These are phyloP conservation scores for Marcusenius ussheri DNA, from an alignment of 2,113 vertebrate genomes.

Conservation along the genomic window DNA sequence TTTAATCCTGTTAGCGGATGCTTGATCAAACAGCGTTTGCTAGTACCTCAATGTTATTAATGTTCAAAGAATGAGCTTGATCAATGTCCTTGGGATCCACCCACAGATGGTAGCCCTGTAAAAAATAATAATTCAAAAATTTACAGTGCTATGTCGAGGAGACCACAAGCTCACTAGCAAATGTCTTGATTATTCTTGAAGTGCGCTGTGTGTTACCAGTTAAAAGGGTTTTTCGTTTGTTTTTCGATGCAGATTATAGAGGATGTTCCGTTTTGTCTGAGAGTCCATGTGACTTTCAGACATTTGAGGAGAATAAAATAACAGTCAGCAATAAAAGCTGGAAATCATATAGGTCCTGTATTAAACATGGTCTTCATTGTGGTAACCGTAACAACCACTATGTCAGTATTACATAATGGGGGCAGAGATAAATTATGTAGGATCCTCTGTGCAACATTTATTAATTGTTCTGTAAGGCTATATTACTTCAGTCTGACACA, in stretches of 20 bases:
- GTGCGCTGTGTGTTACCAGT: neutral
- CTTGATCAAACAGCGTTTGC: slow-evolving; percentile 25
- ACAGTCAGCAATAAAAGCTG: neutral
- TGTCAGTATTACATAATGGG: neutral
- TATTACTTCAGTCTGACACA: neutral
- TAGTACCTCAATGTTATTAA: slow-evolving; percentile 17
- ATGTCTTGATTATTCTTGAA: neutral
- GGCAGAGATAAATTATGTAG: neutral
- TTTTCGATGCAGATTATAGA: neutral
- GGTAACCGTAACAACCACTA: neutral
- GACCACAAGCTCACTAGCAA: neutral
- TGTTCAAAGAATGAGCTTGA: slow-evolving; percentile 21
- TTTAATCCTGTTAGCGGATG: slow-evolving; percentile 22
- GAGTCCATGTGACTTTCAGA: neutral
- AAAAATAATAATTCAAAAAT: neutral
- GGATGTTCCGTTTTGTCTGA: neutral
- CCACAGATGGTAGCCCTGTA: slow-evolving; percentile 8
- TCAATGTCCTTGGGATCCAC: slow-evolving; percentile 12
- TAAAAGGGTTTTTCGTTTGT: neutral
- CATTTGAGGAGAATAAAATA: neutral
- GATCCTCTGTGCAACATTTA: neutral
- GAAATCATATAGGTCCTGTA: neutral
- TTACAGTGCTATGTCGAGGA: neutral
- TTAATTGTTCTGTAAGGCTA: neutral
- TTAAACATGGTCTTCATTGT: neutral